Base-by-base conservation (phyloP, 2,113 vertebrate species). In the Siniperca chuatsi region DNA sequence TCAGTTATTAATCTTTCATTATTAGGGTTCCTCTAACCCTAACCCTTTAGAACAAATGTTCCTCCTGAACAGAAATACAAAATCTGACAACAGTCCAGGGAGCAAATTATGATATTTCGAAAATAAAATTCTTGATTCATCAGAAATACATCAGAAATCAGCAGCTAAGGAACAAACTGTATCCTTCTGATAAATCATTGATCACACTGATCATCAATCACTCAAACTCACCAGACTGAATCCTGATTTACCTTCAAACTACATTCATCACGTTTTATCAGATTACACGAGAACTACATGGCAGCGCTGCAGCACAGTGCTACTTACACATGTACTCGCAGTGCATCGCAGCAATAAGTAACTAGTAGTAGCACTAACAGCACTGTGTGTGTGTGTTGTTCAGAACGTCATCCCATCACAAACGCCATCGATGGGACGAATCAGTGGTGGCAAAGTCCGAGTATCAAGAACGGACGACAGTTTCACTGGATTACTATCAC, bases 371-470 rank as follows among this genome's bases (percentile, higher is more conserved):
- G 20, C 6, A 40, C 2, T 77, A 44, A 58, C 10, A 4, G 8
- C 37, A 7, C 8, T 80, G 6, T 67, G 8, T 64, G 1, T 77
- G 11, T 64, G 0, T 77, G 4, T 48, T 55, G 15, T 35, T 48
- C 94, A 99, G 98, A 99, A 78, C 97, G 95, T 21, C 98, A 99
- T 82, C 97, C 97, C 0, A 98, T 99, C 83, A 96, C 95, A 20
- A 96, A 97, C 20, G 97, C 98, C 1, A 99, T 98, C 0, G 98
- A 99, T 70, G 98, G 98, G 55, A 99, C 98, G 37, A 99, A 99
- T 87, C 96, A 96, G 69, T 99, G 98, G 98, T 99, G 98, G 98
- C 98, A 99, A 90, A 99, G 98, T 79, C 98, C 98, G 2, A 99
- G 98, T 83, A 99, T 99, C 92, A 97, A 99, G 81, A 99, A 99